Evolutionary conservation across 2,113 vertebrate genomes (phyloP), one percentile per base, ranked within the genome.

Genomic region (Helogale parvula): DNA sequence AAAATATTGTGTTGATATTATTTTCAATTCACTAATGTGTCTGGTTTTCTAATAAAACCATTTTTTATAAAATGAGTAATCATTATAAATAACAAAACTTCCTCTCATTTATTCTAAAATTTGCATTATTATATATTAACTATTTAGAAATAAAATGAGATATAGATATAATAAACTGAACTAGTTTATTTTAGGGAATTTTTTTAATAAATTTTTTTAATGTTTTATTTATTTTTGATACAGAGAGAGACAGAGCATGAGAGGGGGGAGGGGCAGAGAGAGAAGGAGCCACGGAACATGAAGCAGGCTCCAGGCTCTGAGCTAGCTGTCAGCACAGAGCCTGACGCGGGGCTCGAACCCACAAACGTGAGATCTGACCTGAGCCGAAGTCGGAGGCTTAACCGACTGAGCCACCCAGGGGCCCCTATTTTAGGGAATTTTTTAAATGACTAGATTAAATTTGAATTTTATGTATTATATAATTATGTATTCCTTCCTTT

Each of bases 81-180:
- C 6, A 65, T 41, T 52, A 45, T 54, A 77, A 90, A 52, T n/a
- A 90, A 88, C 13, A 85, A 77, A 96, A 90, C 33, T 38, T 27
- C 83, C 8, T 41, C 29, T 88, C 2, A 82, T 85, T 89, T 97
- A 82, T 29, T 65, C 23, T 84, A 6, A 95, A 91, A 57, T 97
- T 82, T 94, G 13, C 12, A 65, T 68, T 68, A 65, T 86, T 77
- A 80, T 80, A 47, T 86, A 63, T 77, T 79, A 93, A 33, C 14
- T 96, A 29, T 92, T 94, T 52, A 91, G 45, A 96, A 92, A 91
- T 84, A 92, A 90, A 90, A 7, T 45, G 57, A 97, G 27, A 23
- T 90, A 13, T 19, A 72, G 38, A 27, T 92, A 23, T 76, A 88
- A 81, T 38, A 14, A 91, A 80, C 47, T 93, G 16, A 93, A 95